Evolutionary conservation across 1,140 invertebrate genomes (phyloP).

Genomic region (Sitophilus oryzae): DNA sequence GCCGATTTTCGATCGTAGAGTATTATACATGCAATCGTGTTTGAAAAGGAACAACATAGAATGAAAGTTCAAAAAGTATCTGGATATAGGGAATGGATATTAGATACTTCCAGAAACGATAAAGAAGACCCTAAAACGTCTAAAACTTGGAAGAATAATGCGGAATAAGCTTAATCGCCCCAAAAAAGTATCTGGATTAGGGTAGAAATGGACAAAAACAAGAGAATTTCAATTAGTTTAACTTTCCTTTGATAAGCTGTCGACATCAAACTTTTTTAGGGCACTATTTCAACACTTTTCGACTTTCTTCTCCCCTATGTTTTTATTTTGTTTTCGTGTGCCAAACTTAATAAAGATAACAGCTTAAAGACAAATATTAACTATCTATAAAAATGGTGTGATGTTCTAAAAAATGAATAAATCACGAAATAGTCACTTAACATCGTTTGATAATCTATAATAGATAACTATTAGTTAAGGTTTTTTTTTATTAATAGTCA

Average conservation of each 20-base stretch:
- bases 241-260: not conserved
- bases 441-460: too few species aligned
- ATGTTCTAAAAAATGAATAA: too few species aligned
- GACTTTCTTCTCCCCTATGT: too few species aligned
- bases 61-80: not conserved
- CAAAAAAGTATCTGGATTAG: not conserved
- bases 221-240: not conserved
- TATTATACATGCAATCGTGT: not conserved
- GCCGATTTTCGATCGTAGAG: not conserved
- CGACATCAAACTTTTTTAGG: not conserved
- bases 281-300: too few species aligned
- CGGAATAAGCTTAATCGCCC: not conserved
- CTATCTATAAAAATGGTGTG: too few species aligned
- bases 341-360: too few species aligned
- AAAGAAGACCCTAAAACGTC: not conserved
- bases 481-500: too few species aligned
- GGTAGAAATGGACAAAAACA: not conserved
- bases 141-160: not conserved
- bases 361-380: too few species aligned
- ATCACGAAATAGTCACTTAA: too few species aligned
- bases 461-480: too few species aligned
- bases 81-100: not conserved
- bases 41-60: not conserved
- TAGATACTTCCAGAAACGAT: not conserved
- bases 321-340: too few species aligned